Evolutionary conservation across 92 coral and sea anemone species (phyloP), one percentile per base, ranked within the genome.

Genomic region (Phenganax marumi): DNA sequence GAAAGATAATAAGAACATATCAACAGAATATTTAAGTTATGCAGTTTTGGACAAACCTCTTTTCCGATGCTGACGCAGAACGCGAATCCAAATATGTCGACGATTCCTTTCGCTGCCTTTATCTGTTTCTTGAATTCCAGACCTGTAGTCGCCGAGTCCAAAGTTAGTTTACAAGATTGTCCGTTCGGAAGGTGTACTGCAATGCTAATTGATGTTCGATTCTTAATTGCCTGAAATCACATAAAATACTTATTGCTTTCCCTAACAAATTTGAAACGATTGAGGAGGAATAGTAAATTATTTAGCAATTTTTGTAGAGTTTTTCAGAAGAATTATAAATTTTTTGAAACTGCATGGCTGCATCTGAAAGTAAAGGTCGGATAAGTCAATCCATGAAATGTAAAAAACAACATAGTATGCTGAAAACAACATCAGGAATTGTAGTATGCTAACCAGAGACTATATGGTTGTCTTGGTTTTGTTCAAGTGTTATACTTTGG

Each of bases 21-120:
- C 21, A 65, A 19, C 12, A 65, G 13, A 12, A 49, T 51, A 21
- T 51, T 51, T 16, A 51, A 50, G 0, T 21, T 54, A 56, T 18
- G 49, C 10, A 76, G 10, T 47, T 46, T 75, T 8, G 6, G 0
- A 53, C 82, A 25, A 62, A 90, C 97, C 90, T 89, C 90, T 13
- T 85, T 89, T 24, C 88, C 80, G 11, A 87, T 51, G 39, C 83
- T 85, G 23, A 91, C 89, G 53, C 77, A 90, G 58, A 93, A 86
- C 13, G 97, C 92, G 81, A 93, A 93, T 16, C 97, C 97, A 73
- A 90, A 93, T 60, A 86, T 61, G 68, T 78, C 89, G 77, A 86
- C 90, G 64, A 93, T 12, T 52, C 93, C 92, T 6, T 79, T 55
- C 57, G 82, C 86, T 56, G 84, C 68, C 64, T 90, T 85, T 43